Base-by-base conservation (phyloP, 2,113 vertebrate species). In the Lucifuga dentata region DNA sequence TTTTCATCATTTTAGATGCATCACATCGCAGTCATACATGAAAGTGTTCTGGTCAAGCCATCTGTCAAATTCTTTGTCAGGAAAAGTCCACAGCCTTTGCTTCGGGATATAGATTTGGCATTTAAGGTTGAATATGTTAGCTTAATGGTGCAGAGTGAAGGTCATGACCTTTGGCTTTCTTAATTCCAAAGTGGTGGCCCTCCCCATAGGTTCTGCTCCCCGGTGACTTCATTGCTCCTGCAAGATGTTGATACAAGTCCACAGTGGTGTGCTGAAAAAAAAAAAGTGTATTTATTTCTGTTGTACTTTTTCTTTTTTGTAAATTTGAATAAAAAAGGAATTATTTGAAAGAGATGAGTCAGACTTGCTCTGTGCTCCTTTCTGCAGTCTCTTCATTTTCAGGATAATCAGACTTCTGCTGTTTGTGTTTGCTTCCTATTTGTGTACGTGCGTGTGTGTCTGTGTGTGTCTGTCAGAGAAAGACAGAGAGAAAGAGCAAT, bases 271-370 rank as follows among this genome's bases (percentile, higher is more conserved):
- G 72, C 84, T 83, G 67, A 85, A 88, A 66, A 87, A 82, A 85
- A 88, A 66, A 87, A 82, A 89, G 78, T 90, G 85, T 90, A 92
- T 90, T 92, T 92, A 92, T 91, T 86, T 92, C 74, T 76, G 86
- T 91, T 90, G 84, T 88, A 89, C 81, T 87, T 90, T 91, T 90
- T 60, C 58, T 92, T 92, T n/a, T 93, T 92, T 91, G 88, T 92
- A 93, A 88, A 90, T 90, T 91, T 90, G 76, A 93, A 91, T 92
- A 92, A 93, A 92, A 91, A 89, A 88, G 48, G 40, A 82, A 87
- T 61, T 85, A 83, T 90, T 91, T 92, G 67, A 86, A 91, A 86
- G 70, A 78, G 66, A 81, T 81, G 80, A 80, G 72, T 73, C 55
- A 69, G 52, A 26, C 50, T 16, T 66, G 49, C 35, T 57, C 62